Evolutionary conservation across 2,113 vertebrate genomes (phyloP).

Genomic region (Furnarius figulus): DNA sequence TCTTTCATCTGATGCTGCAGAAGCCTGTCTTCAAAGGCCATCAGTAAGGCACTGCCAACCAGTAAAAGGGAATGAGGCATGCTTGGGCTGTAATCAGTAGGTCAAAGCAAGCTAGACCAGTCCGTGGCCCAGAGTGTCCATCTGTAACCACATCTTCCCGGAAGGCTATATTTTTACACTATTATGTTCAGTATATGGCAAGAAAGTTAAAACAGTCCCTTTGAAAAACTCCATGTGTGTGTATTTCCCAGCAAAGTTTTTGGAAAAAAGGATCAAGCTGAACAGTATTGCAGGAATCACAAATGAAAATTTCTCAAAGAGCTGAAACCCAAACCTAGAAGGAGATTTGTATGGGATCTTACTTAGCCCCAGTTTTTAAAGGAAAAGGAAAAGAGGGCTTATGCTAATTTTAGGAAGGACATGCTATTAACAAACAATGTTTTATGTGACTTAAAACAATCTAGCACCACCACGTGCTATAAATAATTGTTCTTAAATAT

Average conservation of each 20-base stretch:
- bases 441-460: neutral
- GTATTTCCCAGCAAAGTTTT: neutral
- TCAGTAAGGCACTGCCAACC: neutral
- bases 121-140: neutral
- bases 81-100: neutral
- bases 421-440: neutral
- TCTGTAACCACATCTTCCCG: neutral
- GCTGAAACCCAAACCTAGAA: neutral
- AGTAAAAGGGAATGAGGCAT: neutral
- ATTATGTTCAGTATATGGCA: neutral
- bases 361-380: neutral
- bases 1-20: neutral
- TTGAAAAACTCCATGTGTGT: neutral
- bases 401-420: neutral
- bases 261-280: neutral
- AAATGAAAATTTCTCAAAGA: neutral
- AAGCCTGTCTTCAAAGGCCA: neutral
- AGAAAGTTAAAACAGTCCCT: neutral
- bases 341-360: neutral
- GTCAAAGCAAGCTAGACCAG: neutral
- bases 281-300: neutral
- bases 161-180: accelerated
- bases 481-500: neutral
- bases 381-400: neutral
- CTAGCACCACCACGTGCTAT: neutral